Evolutionary conservation across 2,113 vertebrate species (phyloP).

Genomic region (Xiphophorus couchianus): DNA sequence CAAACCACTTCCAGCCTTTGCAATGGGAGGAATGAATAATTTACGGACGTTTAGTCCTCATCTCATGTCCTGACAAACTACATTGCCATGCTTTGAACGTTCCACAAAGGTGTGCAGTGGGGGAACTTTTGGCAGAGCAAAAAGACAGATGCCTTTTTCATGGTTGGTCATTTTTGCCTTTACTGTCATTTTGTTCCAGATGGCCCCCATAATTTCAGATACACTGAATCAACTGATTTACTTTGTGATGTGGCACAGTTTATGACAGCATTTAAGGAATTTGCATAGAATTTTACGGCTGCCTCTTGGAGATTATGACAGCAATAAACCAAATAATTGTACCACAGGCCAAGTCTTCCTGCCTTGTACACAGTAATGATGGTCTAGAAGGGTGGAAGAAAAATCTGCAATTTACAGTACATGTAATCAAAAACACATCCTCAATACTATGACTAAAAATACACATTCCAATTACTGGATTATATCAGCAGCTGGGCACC

Average conservation of each 20-base stretch:
- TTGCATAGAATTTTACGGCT: conserved; percentile 57
- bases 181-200: conserved; percentile 26
- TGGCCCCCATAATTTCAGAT: conserved; percentile 22
- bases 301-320: conserved; percentile 49
- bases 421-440: not conserved
- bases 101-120: conserved; percentile 58
- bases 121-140: conserved; percentile 43
- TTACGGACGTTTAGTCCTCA: conserved; percentile 70
- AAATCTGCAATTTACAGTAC: not conserved
- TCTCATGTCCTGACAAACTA: conserved; percentile 73
- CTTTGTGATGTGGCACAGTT: conserved; percentile 34
- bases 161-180: conserved; percentile 29
- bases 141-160: conserved; percentile 53
- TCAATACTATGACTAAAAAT: conserved; percentile 2
- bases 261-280: conserved; percentile 45
- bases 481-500: conserved; percentile 10
- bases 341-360: conserved; percentile 13
- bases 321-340: conserved; percentile 35
- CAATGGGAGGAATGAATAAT: conserved; percentile 71
- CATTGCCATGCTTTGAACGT: conserved; percentile 62
- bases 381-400: not conserved
- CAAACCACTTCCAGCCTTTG: conserved; percentile 38
- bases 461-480: not conserved
- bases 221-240: conserved; percentile 42
- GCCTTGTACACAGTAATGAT: conserved; percentile 2